Conservation (phyloP, 1,140 invertebrate genomes). For the Habropoda laboriosa region DNA sequence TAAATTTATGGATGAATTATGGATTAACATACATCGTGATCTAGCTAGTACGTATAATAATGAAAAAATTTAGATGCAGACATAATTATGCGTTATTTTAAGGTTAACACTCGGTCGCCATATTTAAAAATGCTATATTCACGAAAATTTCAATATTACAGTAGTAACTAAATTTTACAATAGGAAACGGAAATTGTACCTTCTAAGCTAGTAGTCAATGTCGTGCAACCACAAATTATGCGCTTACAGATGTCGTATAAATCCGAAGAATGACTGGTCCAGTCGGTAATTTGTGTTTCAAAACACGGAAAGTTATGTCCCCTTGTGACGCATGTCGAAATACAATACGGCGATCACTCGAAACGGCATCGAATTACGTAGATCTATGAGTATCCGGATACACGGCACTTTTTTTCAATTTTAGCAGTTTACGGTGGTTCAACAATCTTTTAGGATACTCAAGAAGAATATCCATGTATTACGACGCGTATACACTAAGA, state of each 20-base stretch:
- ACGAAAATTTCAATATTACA: too few relatives aligned
- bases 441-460: background rate
- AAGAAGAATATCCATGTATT: background rate
- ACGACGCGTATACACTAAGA: too few relatives aligned
- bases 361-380: slow-evolving; percentile 6
- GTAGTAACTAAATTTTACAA: too few relatives aligned
- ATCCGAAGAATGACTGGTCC: background rate
- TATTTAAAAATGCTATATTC: too few relatives aligned
- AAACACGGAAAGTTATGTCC: background rate
- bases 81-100: too few relatives aligned
- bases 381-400: background rate
- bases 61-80: too few relatives aligned
- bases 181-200: too few relatives aligned
- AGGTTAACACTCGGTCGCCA: too few relatives aligned
- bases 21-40: background rate
- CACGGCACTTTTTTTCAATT: background rate
- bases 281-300: background rate
- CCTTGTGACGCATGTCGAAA: slow-evolving; percentile 6
- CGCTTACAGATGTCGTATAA: background rate
- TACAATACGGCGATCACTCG: slow-evolving; percentile 14
- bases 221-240: too few relatives aligned
- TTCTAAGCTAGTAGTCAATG: too few relatives aligned
- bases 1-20: background rate
- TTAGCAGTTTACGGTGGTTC: background rate
- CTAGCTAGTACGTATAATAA: background rate